Percentiles rank a stretch among this genome's conserved stretches.
These are phyloP conservation scores for Cichlasoma orientale DNA, from an alignment of 2,797 vertebrate species.

Conservation along the genomic window DNA sequence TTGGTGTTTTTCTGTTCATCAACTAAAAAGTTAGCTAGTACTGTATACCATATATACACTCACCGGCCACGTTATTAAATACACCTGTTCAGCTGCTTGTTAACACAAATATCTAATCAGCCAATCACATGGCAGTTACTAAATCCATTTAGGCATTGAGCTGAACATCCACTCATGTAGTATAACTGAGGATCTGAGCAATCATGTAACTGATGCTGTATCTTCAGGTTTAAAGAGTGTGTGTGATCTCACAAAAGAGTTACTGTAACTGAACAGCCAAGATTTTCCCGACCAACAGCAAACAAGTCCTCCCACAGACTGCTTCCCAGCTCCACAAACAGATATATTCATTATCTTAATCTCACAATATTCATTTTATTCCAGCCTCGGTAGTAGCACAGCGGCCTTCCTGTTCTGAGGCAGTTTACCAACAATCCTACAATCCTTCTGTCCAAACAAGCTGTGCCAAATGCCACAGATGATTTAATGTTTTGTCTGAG, in stretches of 20 bases:
- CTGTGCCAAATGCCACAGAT: background rate
- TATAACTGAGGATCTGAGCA: background rate
- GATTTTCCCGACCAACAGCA: background rate
- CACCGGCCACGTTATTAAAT: too few relatives aligned
- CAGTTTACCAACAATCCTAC: slow-evolving; percentile 26
- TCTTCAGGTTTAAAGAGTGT: background rate
- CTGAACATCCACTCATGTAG: background rate
- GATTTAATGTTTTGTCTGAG: slow-evolving; percentile 1
- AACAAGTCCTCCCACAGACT: background rate
- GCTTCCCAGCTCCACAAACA: background rate
- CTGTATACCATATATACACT: too few relatives aligned
- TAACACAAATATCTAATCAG: too few relatives aligned
- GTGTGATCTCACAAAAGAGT: background rate
- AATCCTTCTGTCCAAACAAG: slow-evolving; percentile 35
- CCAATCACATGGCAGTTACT: too few relatives aligned
- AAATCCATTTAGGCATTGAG: too few relatives aligned
- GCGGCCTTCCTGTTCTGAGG: background rate
- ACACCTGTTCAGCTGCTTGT: too few relatives aligned
- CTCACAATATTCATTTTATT: background rate
- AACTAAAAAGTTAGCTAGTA: too few relatives aligned
- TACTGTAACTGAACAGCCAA: background rate
- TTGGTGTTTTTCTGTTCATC: too few relatives aligned
- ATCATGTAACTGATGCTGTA: background rate
- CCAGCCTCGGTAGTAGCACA: background rate
- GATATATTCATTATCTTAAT: background rate